Evolutionary conservation across 35 echinoderm and acorn worm species (phyloP), one percentile per base, ranked within the genome.

Genomic region (Acanthaster planci): DNA sequence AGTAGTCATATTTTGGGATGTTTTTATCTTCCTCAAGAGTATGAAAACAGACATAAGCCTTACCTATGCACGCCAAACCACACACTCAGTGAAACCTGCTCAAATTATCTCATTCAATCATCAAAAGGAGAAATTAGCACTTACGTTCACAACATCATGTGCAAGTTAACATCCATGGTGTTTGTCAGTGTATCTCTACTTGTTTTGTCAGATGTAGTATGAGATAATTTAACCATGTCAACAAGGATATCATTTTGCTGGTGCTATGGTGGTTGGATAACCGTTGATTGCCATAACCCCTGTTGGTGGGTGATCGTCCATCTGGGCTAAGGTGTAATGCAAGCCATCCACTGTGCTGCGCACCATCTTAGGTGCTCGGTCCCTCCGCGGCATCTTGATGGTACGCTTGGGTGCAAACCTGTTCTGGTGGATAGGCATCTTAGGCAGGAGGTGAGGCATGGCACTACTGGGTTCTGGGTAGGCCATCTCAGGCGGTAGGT

Each of bases 381-480:
- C 91, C 50, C 91, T 60, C 35, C 81, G 51, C 27, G 91, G 91
- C 91, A 93, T 93, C 86, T 88, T 93, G 29, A 93, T 93, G 47
- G 91, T 87, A 37, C 91, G 91, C 81, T 93, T 93, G 3, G 86
- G 86, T 2, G 90, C 60, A 84, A 93, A 93, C 82, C 89, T 93
- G 26, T 72, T 72, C 64, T 72, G 64, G 52, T 87, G 60, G 0
- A 87, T 76, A 14, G 87, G 67, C 77, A 84, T 88, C 38, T 86
- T 68, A 18, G 82, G 79, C 67, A 89, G 72, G 47, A 88, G 75
- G 68, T 68, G 84, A 1, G 88, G 91, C 55, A 89, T 84, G 84
- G 50, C 84, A 36, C 76, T 87, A 55, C 86, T 80, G 77, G 89
- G 86, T 22, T 86, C 55, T 53, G 86, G n/a, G 51, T 59, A 89